These are phyloP conservation scores for Phalacrocorax pelagicus DNA, from an alignment of 2,113 vertebrate genomes.

Conservation along the genomic window DNA sequence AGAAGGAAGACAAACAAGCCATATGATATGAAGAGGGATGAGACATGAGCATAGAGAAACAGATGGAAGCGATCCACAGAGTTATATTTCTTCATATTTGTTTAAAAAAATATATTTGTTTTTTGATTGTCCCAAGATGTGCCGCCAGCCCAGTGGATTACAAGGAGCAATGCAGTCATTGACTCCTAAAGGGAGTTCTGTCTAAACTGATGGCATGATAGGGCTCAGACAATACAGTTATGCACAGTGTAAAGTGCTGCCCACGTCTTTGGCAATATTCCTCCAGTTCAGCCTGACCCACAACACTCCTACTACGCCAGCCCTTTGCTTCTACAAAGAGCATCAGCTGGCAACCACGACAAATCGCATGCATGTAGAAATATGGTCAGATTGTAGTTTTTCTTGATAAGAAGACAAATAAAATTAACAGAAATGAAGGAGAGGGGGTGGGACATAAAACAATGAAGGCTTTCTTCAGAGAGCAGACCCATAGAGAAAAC, in stretches of 20 bases:
- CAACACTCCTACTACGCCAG: neutral
- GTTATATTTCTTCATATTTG: constrained; percentile 15
- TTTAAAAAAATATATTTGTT: neutral
- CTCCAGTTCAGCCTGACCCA: constrained; percentile 54
- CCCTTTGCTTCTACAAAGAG: constrained; percentile 24
- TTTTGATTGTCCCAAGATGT: constrained; percentile 39
- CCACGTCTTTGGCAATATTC: constrained; percentile 35
- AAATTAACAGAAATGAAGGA: constrained; percentile 3
- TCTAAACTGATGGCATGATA: constrained; percentile 25
- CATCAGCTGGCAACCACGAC: constrained; percentile 17
- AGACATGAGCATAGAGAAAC: neutral
- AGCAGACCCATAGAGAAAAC: neutral
- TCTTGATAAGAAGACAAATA: constrained; percentile 43
- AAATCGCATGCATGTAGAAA: neutral
- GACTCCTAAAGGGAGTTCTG: neutral
- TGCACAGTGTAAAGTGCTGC: constrained; percentile 19
- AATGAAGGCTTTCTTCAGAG: neutral
- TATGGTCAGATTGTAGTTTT: constrained; percentile 33
- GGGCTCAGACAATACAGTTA: constrained; percentile 8
- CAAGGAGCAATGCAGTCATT: neutral
- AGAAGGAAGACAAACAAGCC: constrained; percentile 6
- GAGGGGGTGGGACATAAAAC: neutral
- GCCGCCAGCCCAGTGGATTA: neutral
- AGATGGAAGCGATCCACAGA: constrained; percentile 33
- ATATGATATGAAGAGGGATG: neutral